A percentile compares a stretch with the other conserved stretches of the same genome.
phyloP scores from a whole-genome alignment of 2,888 invertebrate species.

The Augiades crinisus region DNA sequence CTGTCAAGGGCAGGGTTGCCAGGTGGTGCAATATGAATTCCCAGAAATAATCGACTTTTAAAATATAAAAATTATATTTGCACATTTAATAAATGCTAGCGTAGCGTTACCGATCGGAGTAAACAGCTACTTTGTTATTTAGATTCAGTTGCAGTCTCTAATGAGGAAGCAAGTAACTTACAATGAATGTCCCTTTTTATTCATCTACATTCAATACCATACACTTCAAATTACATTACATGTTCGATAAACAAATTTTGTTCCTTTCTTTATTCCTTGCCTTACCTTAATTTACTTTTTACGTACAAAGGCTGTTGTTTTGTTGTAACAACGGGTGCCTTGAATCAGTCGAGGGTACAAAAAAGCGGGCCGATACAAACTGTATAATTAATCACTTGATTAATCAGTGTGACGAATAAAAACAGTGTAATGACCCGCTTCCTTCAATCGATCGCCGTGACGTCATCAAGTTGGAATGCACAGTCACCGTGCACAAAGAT shows the following conservation, averaged over 20 bases:
- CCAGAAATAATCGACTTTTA: too few relatives aligned
- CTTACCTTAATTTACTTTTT: constrained; percentile 26
- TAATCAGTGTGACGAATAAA: constrained; percentile 81
- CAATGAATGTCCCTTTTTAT: too few relatives aligned
- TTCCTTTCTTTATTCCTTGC: constrained; percentile 12
- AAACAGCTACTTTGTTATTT: too few relatives aligned
- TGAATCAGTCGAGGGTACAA: constrained; percentile 23
- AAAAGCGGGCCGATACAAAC: constrained; percentile 60
- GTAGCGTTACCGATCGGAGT: too few relatives aligned
- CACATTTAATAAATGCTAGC: too few relatives aligned
- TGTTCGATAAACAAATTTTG: constrained; percentile 9
- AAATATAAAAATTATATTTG: too few relatives aligned
- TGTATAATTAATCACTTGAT: constrained; percentile 78
- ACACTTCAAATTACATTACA: constrained; percentile 1
- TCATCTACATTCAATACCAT: too few relatives aligned
- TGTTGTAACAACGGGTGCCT: constrained; percentile 27
- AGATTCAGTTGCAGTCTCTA: too few relatives aligned
- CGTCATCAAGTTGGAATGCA: constrained; percentile 74
- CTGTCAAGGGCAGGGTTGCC: too few relatives aligned
- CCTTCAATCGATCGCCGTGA: constrained; percentile 75
- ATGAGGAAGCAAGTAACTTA: too few relatives aligned
- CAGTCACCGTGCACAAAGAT: constrained; percentile 51
- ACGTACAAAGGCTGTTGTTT: constrained; percentile 24
- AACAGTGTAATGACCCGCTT: constrained; percentile 80
- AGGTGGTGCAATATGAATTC: too few relatives aligned